phyloP scores from a whole-genome alignment of 2,113 vertebrate genomes.

The Ammodytes dubius region DNA sequence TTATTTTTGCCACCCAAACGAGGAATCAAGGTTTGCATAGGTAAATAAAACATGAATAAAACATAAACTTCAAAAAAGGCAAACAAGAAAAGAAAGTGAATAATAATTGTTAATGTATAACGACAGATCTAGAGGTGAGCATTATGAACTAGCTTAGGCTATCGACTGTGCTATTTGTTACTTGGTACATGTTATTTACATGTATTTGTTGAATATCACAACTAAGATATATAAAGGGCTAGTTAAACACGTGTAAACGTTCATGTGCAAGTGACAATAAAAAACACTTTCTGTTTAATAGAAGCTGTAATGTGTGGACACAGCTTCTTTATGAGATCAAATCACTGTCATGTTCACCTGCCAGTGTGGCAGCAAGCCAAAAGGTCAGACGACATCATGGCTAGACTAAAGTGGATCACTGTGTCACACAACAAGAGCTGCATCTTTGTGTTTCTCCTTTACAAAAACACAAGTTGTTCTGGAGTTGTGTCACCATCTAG shows the following conservation, averaged over 20 bases:
- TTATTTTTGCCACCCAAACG: no score
- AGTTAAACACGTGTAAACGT: neutral
- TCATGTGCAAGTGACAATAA: neutral
- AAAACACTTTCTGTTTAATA: neutral
- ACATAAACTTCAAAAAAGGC: no score
- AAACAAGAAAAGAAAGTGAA: no score
- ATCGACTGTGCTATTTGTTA: no score
- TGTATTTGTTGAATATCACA: no score
- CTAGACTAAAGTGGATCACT: conserved; percentile 7
- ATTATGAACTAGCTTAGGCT: no score
- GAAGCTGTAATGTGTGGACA: neutral
- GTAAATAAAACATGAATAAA: no score
- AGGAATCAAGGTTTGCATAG: no score
- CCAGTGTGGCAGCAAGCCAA: neutral
- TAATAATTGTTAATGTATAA: no score
- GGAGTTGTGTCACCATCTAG: neutral
- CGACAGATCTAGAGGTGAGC: no score
- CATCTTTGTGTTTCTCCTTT: neutral
- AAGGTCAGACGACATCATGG: neutral
- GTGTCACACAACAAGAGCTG: neutral
- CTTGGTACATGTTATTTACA: no score
- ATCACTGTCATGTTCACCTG: conserved; percentile 4
- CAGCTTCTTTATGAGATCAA: conserved; percentile 6
- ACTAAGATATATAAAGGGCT: no score
- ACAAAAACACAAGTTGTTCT: neutral